Conservation (phyloP, 2,888 invertebrate species). For the Ectemnius cavifrons region DNA sequence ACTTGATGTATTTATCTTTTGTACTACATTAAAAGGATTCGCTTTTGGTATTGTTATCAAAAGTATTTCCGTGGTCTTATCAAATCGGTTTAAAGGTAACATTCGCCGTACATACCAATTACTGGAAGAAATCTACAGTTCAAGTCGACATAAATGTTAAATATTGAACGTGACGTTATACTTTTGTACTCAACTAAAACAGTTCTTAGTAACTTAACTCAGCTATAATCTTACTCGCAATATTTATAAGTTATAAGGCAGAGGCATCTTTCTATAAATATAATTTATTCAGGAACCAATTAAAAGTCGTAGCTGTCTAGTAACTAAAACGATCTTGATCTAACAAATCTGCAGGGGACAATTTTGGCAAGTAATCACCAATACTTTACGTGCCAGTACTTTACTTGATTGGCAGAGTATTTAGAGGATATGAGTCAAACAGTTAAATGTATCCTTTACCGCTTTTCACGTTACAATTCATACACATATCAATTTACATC, state of each 20-base stretch:
- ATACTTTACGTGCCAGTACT: not conserved
- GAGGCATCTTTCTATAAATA: conserved; percentile 8
- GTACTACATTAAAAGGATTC: no score
- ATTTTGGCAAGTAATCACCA: conserved; percentile 7
- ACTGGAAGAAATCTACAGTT: not conserved
- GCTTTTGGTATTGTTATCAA: no score
- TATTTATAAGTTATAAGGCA: not conserved
- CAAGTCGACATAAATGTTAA: no score
- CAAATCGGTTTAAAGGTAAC: no score
- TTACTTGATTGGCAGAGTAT: not conserved
- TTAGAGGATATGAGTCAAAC: not conserved
- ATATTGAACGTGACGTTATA: no score
- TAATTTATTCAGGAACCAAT: conserved; percentile 42
- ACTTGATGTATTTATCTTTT: no score
- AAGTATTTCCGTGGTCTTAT: no score
- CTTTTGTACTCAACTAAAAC: no score
- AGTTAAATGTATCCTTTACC: conserved; percentile 10
- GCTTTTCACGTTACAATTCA: conserved; percentile 8
- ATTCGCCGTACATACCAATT: no score
- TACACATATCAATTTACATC: conserved; percentile 11
- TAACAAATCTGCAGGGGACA: not conserved
- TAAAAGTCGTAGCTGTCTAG: conserved; percentile 7
- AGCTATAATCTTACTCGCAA: no score
- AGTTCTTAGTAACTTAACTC: no score
- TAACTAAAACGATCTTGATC: conserved; percentile 21